Evolutionary conservation across 2,888 invertebrate species (phyloP), one percentile per base, ranked within the genome.

Genomic region (Eumacrocentrus americanus): DNA sequence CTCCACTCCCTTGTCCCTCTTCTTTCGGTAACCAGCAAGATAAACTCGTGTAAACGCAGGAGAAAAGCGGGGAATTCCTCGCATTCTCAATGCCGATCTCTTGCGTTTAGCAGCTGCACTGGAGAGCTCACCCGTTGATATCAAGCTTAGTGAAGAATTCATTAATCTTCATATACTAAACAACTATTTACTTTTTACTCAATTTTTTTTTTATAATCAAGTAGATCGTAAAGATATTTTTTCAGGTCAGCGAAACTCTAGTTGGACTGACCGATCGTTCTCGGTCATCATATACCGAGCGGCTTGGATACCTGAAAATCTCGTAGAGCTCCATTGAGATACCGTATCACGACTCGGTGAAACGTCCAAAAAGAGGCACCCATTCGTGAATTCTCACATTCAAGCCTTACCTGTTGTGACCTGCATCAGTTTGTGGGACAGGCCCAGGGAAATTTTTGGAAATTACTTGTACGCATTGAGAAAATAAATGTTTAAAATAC

Each of bases 1-100:
- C 42, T 54, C 54, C 44, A 54, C 29, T 54, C 44, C 44, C 42
- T 42, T 52, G 20, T 52, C 38, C n/a, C 51, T 38, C 38, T 25
- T 44, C 23, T 52, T 14, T 25, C 14, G 29, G 46, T 12, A 47
- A 59, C 55, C 58, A 50, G 52, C 53, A 51, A 58, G 40, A 61
- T 50, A 61, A 62, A 62, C 50, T 53, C 50, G 50, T 64, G 59
- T 60, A 57, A 62, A 58, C 47, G 59, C 47, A 46, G 53, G 60
- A 64, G 67, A 70, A 70, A 72, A 68, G 61, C 63, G 48, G 59
- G 57, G 61, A 67, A 74, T 73, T 73, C 72, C 61, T 62, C 53
- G 63, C 68, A 67, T 74, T 67, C 67, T 65, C 40, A 51, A 61
- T 62, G 37, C 52, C 55, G 29, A 52, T 52, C 50, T 42, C 54